Conservation (phyloP, 2,888 invertebrate species). For the Ommatoiulus sabulosus region DNA sequence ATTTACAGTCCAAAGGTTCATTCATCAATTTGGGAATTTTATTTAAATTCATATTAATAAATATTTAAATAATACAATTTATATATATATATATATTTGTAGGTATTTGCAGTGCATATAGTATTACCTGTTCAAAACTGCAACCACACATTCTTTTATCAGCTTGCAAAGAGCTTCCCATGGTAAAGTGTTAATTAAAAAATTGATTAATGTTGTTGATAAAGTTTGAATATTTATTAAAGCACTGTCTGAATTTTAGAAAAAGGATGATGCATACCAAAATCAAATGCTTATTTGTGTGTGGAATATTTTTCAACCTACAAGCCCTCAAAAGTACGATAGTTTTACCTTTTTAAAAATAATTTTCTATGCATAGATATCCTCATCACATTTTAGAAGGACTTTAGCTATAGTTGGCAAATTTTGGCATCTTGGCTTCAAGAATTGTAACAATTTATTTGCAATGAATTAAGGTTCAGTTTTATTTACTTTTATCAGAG, state of each 20-base stretch:
- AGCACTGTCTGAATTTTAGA: neutral
- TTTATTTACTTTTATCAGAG: neutral
- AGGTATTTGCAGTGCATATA: slow-evolving; percentile 8
- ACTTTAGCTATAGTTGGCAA: neutral
- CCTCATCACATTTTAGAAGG: neutral
- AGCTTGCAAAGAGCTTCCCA: neutral
- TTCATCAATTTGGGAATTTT: neutral
- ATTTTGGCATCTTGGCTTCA: neutral
- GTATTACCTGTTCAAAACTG: neutral
- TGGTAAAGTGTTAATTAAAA: neutral
- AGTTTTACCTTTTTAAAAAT: too few relatives aligned
- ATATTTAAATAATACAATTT: too few relatives aligned
- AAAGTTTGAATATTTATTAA: neutral
- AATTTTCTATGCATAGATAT: too few relatives aligned
- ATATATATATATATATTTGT: neutral
- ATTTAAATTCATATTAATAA: too few relatives aligned
- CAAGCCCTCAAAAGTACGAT: slow-evolving; percentile 54
- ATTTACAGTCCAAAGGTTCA: neutral
- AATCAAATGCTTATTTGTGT: slow-evolving; percentile 49
- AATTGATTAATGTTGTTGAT: neutral
- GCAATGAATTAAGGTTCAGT: neutral
- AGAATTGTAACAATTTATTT: neutral
- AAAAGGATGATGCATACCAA: neutral
- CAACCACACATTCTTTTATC: neutral
- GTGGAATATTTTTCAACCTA: slow-evolving; percentile 53